Evolutionary conservation across 2,888 invertebrate species (phyloP).

Genomic region (Drosophila setosimentum): DNA sequence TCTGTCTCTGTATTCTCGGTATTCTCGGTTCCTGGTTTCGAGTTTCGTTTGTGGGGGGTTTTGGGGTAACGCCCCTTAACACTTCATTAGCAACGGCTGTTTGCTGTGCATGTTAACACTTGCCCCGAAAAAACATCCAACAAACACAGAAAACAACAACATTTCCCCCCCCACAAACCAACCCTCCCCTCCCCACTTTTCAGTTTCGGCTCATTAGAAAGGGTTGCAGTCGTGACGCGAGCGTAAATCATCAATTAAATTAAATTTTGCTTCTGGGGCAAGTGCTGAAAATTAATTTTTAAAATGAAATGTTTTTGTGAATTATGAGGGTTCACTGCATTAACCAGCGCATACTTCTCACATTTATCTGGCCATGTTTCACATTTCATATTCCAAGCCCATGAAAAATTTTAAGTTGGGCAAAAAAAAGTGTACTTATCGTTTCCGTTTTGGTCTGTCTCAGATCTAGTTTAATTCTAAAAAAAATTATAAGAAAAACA

Average conservation of each 20-base stretch:
- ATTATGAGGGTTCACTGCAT: constrained; percentile 64
- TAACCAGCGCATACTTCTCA: not conserved
- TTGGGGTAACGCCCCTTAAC: constrained; percentile 35
- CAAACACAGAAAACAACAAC: constrained; percentile 15
- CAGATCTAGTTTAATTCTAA: not conserved
- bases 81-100: constrained; percentile 62
- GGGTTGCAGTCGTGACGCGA: constrained; percentile 54
- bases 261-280: constrained; percentile 69
- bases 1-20: not conserved
- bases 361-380: not conserved
- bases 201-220: constrained; percentile 54
- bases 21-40: not conserved
- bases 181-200: not conserved
- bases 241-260: constrained; percentile 77
- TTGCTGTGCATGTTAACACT: constrained; percentile 56
- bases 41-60: not conserved
- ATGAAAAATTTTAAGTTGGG: not conserved
- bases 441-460: not conserved
- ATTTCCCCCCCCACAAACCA: not conserved
- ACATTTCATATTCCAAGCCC: not conserved
- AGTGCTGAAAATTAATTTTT: constrained; percentile 72
- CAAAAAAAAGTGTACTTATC: not conserved
- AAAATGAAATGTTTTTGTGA: constrained; percentile 68
- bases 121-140: constrained; percentile 42
- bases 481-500: not conserved